Evolutionary conservation across 2,888 invertebrate species (phyloP).

Genomic region (Axea sp.): DNA sequence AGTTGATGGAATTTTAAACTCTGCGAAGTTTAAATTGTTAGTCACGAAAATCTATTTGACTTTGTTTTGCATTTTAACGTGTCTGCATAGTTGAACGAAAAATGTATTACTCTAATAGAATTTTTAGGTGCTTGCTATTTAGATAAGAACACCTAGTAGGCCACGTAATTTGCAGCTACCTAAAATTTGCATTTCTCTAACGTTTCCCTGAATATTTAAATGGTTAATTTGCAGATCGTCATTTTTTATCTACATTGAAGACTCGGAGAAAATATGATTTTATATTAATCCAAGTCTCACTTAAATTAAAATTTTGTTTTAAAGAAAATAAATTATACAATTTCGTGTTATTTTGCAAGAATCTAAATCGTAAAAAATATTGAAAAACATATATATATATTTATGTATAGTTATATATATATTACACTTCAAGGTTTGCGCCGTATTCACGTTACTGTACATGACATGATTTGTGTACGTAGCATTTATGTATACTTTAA

Average conservation of each 20-base stretch:
- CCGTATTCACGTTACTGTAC: no score
- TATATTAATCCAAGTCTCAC: conserved; percentile 1
- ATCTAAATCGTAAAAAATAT: no score
- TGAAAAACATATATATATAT: no score
- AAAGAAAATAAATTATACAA: no score
- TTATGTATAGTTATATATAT: no score
- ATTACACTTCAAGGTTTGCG: no score
- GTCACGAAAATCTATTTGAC: neutral
- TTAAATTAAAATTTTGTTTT: no score
- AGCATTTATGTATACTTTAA: no score
- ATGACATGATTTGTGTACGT: no score
- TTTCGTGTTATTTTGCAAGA: no score
- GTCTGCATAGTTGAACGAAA: neutral
- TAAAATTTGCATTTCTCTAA: conserved; percentile 19
- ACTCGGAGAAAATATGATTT: neutral
- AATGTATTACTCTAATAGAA: conserved; percentile 16
- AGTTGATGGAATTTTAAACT: conserved; percentile 9
- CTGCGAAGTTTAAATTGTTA: conserved; percentile 1
- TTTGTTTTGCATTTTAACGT: neutral
- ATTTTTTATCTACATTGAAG: neutral
- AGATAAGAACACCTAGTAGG: conserved; percentile 1
- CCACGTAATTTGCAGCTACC: conserved; percentile 12
- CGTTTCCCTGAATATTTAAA: conserved; percentile 18
- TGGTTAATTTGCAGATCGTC: conserved; percentile 2
- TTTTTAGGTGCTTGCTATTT: conserved; percentile 12